Evolutionary conservation across 2,888 invertebrate genomes (phyloP), one percentile per base, ranked within the genome.

Genomic region (Apamea epomidion): DNA sequence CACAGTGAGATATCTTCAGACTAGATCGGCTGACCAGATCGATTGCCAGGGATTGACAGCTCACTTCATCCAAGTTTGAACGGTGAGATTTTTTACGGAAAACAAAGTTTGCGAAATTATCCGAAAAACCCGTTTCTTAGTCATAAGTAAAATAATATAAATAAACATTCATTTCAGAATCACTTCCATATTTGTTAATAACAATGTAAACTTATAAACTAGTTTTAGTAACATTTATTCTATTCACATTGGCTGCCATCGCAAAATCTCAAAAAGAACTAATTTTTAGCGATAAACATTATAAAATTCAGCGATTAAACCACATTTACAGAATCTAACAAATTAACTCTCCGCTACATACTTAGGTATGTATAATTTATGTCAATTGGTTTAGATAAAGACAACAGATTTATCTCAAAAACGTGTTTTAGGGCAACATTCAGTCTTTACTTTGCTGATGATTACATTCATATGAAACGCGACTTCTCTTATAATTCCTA

Each of bases 331-430:
- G 68, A 72, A 71, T 54, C 18, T 58, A 32, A 8, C 58, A 25
- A 37, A 60, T 67, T 74, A 54, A 48, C 75, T 74, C 62, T 74
- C 54, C 45, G 45, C 45, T 32, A 32, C n/a, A 60, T 54, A 70
- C 3, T 14, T 48, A 58, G 29, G 18, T 65, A 37, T 10, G 21
- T 37, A 21, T 37, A 37, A 67, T 48, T 29, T 80, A 51, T 69
- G 60, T 58, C 54, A 68, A 48, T 29, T 84, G 51, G 54, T 62
- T 62, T 32, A 14, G 69, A 76, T 65, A 58, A 67, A 72, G 48
- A 67, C 54, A 60, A 68, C 54, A 74, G 58, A 85, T 78, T 78
- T 87, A 68, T 73, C 62, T 37, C 25, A 69, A 81, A 64, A 81
- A 86, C 72, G 69, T 77, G 76, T 88, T 81, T 74, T 67, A 69